Percentiles rank a stretch among this genome's conserved stretches.
Conservation (phyloP, 2,888 invertebrate species). For the Loripinus fragilis region DNA sequence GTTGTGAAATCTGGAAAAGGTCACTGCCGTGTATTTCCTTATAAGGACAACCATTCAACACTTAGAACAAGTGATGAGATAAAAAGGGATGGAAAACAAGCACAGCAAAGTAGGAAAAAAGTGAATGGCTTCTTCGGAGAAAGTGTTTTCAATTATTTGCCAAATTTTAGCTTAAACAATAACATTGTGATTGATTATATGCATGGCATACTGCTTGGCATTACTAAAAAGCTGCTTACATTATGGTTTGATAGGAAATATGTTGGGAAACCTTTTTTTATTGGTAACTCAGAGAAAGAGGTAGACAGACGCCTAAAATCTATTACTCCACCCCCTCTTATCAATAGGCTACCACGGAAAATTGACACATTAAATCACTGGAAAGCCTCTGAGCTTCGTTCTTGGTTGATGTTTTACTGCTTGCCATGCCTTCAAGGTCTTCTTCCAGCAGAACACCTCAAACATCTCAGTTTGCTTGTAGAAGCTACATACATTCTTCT, state of each 20-base stretch:
- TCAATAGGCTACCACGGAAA: slow-evolving; percentile 42
- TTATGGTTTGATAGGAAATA: not conserved
- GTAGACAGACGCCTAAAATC: slow-evolving; percentile 36
- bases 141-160: slow-evolving; percentile 36
- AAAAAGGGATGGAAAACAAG: slow-evolving; percentile 25
- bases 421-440: slow-evolving; percentile 35
- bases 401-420: slow-evolving; percentile 51
- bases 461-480: slow-evolving; percentile 39
- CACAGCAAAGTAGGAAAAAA: slow-evolving; percentile 17
- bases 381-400: slow-evolving; percentile 30
- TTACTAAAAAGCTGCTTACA: slow-evolving; percentile 41
- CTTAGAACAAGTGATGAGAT: slow-evolving; percentile 29
- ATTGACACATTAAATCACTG: slow-evolving; percentile 46
- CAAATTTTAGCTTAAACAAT: slow-evolving; percentile 29
- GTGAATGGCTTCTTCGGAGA: slow-evolving; percentile 43
- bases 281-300: slow-evolving; percentile 21
- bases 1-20: slow-evolving; percentile 44
- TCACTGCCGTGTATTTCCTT: slow-evolving; percentile 39
- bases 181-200: slow-evolving; percentile 54
- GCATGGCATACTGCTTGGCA: slow-evolving; percentile 50
- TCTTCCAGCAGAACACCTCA: slow-evolving; percentile 35
- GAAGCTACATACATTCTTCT: slow-evolving; percentile 20
- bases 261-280: not conserved
- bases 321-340: slow-evolving; percentile 42
- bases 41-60: not conserved